A percentile compares a stretch with the other conserved stretches of the same genome.
Evolutionary conservation across 2,888 invertebrate genomes (phyloP).

Genomic region (Dorcus parallelipipedus): DNA sequence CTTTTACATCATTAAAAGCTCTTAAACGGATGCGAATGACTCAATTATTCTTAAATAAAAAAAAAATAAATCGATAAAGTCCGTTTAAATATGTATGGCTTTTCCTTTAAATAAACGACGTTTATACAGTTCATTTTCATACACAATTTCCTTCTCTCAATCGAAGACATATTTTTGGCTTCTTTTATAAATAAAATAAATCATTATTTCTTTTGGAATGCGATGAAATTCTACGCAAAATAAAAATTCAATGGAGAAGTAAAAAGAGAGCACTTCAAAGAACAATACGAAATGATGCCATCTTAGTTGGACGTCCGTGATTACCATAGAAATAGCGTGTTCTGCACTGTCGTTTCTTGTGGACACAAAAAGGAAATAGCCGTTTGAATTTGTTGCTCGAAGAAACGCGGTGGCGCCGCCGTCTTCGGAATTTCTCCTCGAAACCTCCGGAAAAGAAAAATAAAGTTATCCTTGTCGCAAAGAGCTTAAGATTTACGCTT

Average conservation of each 20-base stretch:
- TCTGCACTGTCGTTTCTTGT: conserved; percentile 26
- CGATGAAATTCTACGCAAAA: neutral
- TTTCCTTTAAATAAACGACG: too few relatives aligned
- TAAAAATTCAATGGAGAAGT: neutral
- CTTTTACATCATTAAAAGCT: too few relatives aligned
- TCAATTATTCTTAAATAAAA: too few relatives aligned
- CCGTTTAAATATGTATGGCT: too few relatives aligned
- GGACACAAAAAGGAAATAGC: conserved; percentile 30
- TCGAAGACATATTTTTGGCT: too few relatives aligned
- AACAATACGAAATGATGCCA: conserved; percentile 24
- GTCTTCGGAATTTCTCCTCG: conserved; percentile 11
- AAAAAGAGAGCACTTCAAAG: conserved; percentile 15
- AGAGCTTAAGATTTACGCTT: neutral
- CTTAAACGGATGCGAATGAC: too few relatives aligned
- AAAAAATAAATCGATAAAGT: too few relatives aligned
- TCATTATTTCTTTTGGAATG: too few relatives aligned
- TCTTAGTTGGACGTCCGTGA: conserved; percentile 25
- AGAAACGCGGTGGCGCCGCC: conserved; percentile 11
- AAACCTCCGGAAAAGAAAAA: conserved; percentile 17
- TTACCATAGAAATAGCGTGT: conserved; percentile 31
- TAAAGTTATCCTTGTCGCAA: neutral
- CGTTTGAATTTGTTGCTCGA: conserved; percentile 27
- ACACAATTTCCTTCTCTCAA: too few relatives aligned
- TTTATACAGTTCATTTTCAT: too few relatives aligned
- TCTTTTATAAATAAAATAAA: too few relatives aligned